Base-by-base conservation (phyloP, 53 echinoderm and acorn worm genomes). In the Hippasteria phrygiana region DNA sequence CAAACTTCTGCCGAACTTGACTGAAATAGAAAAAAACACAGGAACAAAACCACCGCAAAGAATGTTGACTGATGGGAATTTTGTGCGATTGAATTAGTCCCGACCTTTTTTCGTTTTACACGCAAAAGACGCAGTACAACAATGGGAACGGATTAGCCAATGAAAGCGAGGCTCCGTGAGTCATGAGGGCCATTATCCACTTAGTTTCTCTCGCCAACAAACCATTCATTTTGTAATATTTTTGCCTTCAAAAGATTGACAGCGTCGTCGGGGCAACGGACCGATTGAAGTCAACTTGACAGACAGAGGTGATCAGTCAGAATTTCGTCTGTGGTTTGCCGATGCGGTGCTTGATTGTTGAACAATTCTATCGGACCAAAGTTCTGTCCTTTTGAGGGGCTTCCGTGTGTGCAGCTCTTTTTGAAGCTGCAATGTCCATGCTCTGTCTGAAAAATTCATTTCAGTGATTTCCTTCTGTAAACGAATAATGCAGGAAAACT, bases 1-100 rank as follows among this genome's bases (percentile, higher is more conserved):
- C 2, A 10, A 67, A 47, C 51, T 76, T 76, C 76, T 35, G 67
- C 67, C 34, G 67, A 76, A 76, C 75, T 76, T 26, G 59, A n/a
- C 59, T 8, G 26, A 26, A 59, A 2, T 17, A 26, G 2, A 24
- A 8, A 22, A 59, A 0, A 22, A 1, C 1, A 59, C 4, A 24
- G 59, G 59, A 20, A n/a, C 59, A 22, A 3, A 59, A 59, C 56
- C 7, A 24, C n/a, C n/a, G 46, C 0, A 59, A 59, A 3, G 54
- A 54, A 54, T 51, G 20, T 20, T 51, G 51, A 51, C 51, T 20
- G 51, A 51, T 43, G 29, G 42, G 45, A 46, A n/a, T 74, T 14
- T 43, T n/a, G 42, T 74, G 74, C 27, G 28, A 74, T 28, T 46
- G 43, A 76, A 18, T 53, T 53, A 76, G 51, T 53, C 76, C 43